Evolutionary conservation across 2,797 vertebrate species (phyloP).

Genomic region (Streptopelia turtur): DNA sequence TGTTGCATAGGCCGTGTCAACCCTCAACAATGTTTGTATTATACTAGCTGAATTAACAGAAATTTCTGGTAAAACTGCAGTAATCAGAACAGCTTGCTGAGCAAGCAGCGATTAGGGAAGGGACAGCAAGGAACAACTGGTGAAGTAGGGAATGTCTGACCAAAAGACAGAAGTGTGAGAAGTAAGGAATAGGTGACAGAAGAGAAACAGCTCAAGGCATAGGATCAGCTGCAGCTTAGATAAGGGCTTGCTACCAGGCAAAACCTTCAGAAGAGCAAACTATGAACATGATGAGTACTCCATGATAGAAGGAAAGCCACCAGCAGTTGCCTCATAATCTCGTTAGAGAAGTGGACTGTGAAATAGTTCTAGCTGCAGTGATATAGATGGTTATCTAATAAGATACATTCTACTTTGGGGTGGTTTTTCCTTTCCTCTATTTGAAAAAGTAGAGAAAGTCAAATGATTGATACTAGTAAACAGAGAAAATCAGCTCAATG

Average conservation of each 20-base stretch:
- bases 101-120: not conserved
- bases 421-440: not conserved
- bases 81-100: not conserved
- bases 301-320: not conserved
- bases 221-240: not conserved
- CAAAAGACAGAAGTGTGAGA: not conserved
- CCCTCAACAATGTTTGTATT: not conserved
- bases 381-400: not conserved
- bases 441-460: not conserved
- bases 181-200: not conserved
- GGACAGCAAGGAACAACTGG: not conserved
- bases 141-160: not conserved
- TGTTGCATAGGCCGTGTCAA: not conserved
- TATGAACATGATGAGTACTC: not conserved
- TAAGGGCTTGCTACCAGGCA: not conserved
- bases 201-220: not conserved
- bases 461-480: not conserved
- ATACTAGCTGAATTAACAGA: not conserved
- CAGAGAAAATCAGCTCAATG: not conserved
- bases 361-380: not conserved
- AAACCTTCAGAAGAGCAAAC: not conserved
- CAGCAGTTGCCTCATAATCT: not conserved
- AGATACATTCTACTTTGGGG: not conserved
- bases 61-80: not conserved
- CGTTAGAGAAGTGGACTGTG: not conserved